Evolutionary conservation across 1,140 invertebrate species (phyloP).

Genomic region (Microplitis mediator): DNA sequence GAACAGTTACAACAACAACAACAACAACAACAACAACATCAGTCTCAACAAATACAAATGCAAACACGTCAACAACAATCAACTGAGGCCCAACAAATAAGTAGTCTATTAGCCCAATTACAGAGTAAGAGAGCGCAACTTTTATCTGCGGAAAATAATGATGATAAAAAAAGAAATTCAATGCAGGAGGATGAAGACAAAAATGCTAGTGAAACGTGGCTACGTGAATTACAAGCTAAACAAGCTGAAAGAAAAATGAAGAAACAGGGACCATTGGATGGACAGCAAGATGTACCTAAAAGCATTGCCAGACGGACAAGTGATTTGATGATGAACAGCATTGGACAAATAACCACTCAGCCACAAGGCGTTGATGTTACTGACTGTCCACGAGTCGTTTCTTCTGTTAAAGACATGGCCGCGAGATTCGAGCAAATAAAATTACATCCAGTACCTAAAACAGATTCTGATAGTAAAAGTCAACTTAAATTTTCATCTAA

Average conservation of each 20-base stretch:
- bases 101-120: slow-evolving; percentile 72
- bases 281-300: slow-evolving; percentile 45
- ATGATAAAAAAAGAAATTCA: slow-evolving; percentile 39
- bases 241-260: slow-evolving; percentile 71
- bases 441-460: slow-evolving; percentile 37
- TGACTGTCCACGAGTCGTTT: slow-evolving; percentile 51
- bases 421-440: slow-evolving; percentile 79
- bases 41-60: slow-evolving; percentile 28
- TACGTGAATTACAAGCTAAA: slow-evolving; percentile 79
- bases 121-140: slow-evolving; percentile 79
- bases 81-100: slow-evolving; percentile 57
- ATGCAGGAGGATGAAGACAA: slow-evolving; percentile 51
- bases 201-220: slow-evolving; percentile 69
- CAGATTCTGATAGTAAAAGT: slow-evolving; percentile 27
- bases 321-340: slow-evolving; percentile 53
- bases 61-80: slow-evolving; percentile 35
- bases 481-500: slow-evolving; percentile 34
- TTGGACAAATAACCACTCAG: slow-evolving; percentile 27
- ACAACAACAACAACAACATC: slow-evolving; percentile 47
- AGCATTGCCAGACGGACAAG: slow-evolving; percentile 53
- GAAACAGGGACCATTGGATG: slow-evolving; percentile 53
- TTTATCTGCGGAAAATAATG: slow-evolving; percentile 59
- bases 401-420: slow-evolving; percentile 78
- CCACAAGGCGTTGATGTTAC: slow-evolving; percentile 47
- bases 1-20: slow-evolving; percentile 45